Conservation (phyloP, 2,888 invertebrate genomes). For the Rotaria macrura region DNA sequence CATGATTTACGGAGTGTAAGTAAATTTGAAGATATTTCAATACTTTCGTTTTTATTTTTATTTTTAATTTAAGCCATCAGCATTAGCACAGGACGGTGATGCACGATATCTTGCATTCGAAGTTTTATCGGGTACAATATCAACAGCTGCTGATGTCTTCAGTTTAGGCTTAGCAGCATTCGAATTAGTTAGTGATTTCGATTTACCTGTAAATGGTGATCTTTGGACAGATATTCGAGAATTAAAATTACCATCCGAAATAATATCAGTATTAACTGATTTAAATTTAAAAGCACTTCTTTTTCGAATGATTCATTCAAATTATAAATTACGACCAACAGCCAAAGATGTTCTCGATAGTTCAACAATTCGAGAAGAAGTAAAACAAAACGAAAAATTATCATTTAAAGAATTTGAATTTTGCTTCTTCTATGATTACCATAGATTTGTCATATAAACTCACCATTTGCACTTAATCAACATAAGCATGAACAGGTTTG, state of each 20-base stretch:
- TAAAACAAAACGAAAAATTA: neutral
- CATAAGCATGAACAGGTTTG: neutral
- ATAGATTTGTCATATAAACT: neutral
- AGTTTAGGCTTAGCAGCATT: conserved; percentile 63
- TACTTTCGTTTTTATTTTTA: neutral
- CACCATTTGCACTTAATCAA: conserved; percentile 17
- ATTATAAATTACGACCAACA: conserved; percentile 54
- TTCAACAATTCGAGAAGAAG: conserved; percentile 40
- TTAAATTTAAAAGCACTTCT: conserved; percentile 54
- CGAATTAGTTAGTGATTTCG: conserved; percentile 62
- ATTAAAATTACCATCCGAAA: conserved; percentile 54
- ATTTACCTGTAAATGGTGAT: conserved; percentile 61
- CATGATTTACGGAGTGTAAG: conserved; percentile 56
- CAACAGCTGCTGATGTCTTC: conserved; percentile 61
- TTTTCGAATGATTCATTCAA: conserved; percentile 56
- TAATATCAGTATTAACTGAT: conserved; percentile 49
- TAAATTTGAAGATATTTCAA: neutral
- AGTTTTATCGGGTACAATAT: conserved; percentile 56
- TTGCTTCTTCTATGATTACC: no score
- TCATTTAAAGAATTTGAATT: neutral
- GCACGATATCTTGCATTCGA: conserved; percentile 66
- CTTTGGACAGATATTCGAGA: conserved; percentile 61
- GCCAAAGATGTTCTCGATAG: conserved; percentile 54
- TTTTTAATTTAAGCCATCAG: conserved; percentile 44
- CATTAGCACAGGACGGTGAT: conserved; percentile 61